Evolutionary conservation across 2,888 invertebrate species (phyloP), one percentile per base, ranked within the genome.

Genomic region (Monochamus alternatus): DNA sequence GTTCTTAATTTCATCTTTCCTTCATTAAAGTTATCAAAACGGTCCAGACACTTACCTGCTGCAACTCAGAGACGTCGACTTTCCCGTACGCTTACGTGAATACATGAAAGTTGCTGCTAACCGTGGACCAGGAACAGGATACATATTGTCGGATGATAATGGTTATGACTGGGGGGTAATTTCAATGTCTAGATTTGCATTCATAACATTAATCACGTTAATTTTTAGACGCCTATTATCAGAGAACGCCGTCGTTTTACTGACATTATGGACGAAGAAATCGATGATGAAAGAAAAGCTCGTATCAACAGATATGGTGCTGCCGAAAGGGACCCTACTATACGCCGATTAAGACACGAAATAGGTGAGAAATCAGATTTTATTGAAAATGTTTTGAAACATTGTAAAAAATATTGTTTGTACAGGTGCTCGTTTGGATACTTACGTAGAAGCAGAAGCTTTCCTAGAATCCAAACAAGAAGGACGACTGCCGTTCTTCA

Each of bases 11-110:
- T 69, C 60, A 14, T 52, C 32, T 67, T 32, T n/a, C 71, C 85
- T 88, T 67, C 85, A 5, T 55, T n/a, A 14, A 22, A 97, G 97
- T 86, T 98, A 98, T 90, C 97, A 98, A 90, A 95, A 96, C 89
- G 98, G 99, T 0, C 98, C 98, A 0, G 98, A 99, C 88, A 98
- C 98, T 1, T 98, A 98, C 88, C 90, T 99, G 7, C 92, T 99
- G 60, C 98, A 98, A 87, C 91, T 98, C 22, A 93, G 97, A 70
- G 98, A 98, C 89, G 95, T 97, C 0, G 94, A 95, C 88, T 98
- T 99, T 91, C 98, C 98, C n/a, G 96, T 96, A 62, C 92, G 97
- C 31, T 91, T 98, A 81, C 93, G 97, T 75, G 96, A 97, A 89
- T 97, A 97, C 89, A 96, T 97, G 95, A 96, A 97, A 90, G 96